Conservation (phyloP, 1,140 invertebrate genomes). For the Ditylenchus dipsaci region DNA sequence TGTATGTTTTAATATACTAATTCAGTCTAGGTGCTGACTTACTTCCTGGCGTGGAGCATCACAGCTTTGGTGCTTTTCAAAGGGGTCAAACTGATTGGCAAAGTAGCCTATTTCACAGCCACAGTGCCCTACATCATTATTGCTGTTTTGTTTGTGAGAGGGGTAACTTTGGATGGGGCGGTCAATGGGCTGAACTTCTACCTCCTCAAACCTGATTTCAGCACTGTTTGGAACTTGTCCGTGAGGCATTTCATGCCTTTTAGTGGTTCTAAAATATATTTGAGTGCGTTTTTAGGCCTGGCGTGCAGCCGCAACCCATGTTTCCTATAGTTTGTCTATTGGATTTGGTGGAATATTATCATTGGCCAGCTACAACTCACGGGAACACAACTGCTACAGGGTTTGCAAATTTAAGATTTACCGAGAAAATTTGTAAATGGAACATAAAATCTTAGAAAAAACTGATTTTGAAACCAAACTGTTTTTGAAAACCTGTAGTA, state of each 20-base stretch:
- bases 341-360: slow-evolving; percentile 32
- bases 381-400: slow-evolving; percentile 34
- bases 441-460: too few species aligned
- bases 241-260: slow-evolving; percentile 11
- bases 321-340: slow-evolving; percentile 37
- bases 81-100: slow-evolving; percentile 43
- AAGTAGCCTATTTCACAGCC: slow-evolving; percentile 27
- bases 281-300: slow-evolving; percentile 24
- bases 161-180: slow-evolving; percentile 34
- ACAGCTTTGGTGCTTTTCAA: slow-evolving; percentile 30
- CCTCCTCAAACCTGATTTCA: slow-evolving; percentile 32
- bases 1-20: too few species aligned
- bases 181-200: slow-evolving; percentile 36
- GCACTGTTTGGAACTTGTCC: slow-evolving; percentile 19
- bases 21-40: slow-evolving; percentile 12
- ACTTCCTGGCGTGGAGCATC: slow-evolving; percentile 36
- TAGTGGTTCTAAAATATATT: slow-evolving; percentile 1
- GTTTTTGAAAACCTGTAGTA: too few species aligned
- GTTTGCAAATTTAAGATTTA: neutral
- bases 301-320: slow-evolving; percentile 41
- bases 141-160: slow-evolving; percentile 35
- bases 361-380: slow-evolving; percentile 31
- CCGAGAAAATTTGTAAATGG: too few species aligned
- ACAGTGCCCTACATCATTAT: slow-evolving; percentile 36
- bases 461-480: too few species aligned